These are phyloP conservation scores for Danaus chrysippus DNA, from an alignment of 2,888 invertebrate species.

Conservation along the genomic window DNA sequence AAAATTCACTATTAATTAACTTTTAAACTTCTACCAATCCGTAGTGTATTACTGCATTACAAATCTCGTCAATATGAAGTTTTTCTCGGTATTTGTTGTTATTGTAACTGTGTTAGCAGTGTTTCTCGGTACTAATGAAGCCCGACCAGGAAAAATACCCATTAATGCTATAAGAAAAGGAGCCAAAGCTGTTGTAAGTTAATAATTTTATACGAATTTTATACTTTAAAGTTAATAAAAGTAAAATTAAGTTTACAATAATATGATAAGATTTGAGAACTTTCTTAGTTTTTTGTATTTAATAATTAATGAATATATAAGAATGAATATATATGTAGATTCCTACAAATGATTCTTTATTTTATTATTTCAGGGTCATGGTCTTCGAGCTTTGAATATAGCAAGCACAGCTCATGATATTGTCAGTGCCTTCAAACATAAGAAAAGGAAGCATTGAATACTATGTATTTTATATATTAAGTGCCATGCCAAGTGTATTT, in stretches of 20 bases:
- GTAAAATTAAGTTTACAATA: background rate
- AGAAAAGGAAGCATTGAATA: slow-evolving; percentile 29
- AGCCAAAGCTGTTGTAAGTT: slow-evolving; percentile 42
- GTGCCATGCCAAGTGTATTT: no score
- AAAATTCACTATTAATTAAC: background rate
- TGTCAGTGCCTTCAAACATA: slow-evolving; percentile 32
- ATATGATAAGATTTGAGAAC: background rate
- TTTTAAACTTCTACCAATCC: background rate
- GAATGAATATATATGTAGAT: slow-evolving; percentile 10
- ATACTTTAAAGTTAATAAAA: background rate
- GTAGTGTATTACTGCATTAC: background rate
- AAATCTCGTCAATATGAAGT: slow-evolving; percentile 28
- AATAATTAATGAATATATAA: background rate
- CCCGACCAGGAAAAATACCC: slow-evolving; percentile 46
- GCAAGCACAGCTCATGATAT: slow-evolving; percentile 52
- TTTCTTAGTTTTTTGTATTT: background rate
- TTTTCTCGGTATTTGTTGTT: slow-evolving; percentile 15
- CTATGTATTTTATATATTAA: background rate
- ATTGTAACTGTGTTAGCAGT: background rate
- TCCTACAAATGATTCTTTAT: no score
- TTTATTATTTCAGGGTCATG: slow-evolving; percentile 46
- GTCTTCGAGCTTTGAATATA: slow-evolving; percentile 47
- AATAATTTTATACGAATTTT: background rate
- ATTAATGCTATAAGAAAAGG: slow-evolving; percentile 43
- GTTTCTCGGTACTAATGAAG: slow-evolving; percentile 31